These are phyloP conservation scores for Tragelaphus scriptus DNA, from an alignment of 2,113 vertebrate genomes.

Conservation along the genomic window DNA sequence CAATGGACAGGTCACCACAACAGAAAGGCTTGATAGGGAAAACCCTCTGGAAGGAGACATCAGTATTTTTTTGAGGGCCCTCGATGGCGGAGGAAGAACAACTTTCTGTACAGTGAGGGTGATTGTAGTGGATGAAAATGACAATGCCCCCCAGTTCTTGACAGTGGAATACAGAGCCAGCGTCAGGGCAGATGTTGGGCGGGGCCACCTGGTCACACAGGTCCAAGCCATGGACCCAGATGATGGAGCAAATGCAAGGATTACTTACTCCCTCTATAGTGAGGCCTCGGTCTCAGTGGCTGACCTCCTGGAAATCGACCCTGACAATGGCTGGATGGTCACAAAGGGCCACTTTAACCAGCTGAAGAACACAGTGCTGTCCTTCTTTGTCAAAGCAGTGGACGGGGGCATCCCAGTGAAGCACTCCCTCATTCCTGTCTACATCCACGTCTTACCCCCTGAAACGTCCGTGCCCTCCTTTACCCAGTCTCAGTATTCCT, in stretches of 20 bases:
- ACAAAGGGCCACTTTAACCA: slow-evolving; percentile 94
- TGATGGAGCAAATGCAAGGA: slow-evolving; percentile 90
- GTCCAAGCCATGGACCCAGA: slow-evolving; percentile 93
- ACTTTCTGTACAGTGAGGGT: slow-evolving; percentile 91
- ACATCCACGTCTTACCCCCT: slow-evolving; percentile 92
- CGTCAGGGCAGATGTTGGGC: slow-evolving; percentile 90
- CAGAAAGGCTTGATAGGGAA: slow-evolving; percentile 93
- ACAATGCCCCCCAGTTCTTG: slow-evolving; percentile 90
- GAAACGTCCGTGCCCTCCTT: slow-evolving; percentile 89
- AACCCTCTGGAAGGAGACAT: slow-evolving; percentile 86
- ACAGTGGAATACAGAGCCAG: slow-evolving; percentile 91
- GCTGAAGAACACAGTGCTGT: slow-evolving; percentile 90
- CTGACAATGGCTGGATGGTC: slow-evolving; percentile 98
- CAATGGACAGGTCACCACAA: slow-evolving; percentile 89
- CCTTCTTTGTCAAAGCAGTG: slow-evolving; percentile 97
- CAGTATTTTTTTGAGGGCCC: slow-evolving; percentile 86
- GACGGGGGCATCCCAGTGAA: slow-evolving; percentile 91
- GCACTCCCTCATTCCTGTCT: slow-evolving; percentile 94
- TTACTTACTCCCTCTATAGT: slow-evolving; percentile 94
- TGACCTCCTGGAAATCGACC: slow-evolving; percentile 95
- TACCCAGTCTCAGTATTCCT: slow-evolving; percentile 92
- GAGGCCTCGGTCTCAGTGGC: slow-evolving; percentile 91
- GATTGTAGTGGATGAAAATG: slow-evolving; percentile 93
- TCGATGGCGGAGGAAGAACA: slow-evolving; percentile 90
- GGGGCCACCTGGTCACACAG: slow-evolving; percentile 92